Conservation (phyloP, 2,888 invertebrate species). For the Subacronicta megacephala region DNA sequence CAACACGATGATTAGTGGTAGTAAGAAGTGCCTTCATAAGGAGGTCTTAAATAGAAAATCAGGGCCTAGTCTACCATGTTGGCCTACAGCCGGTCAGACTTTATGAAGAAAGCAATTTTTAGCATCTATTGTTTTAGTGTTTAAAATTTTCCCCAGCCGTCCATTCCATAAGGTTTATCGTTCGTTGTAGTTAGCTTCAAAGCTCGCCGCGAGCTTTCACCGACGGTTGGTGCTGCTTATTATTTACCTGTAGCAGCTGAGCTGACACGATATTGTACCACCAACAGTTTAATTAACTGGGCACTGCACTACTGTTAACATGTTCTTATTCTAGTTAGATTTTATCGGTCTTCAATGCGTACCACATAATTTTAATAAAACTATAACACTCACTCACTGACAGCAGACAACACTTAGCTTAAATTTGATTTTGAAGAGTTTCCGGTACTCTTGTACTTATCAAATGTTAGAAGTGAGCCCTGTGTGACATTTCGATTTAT, state of each 20-base stretch:
- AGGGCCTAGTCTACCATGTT: no score
- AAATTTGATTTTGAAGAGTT: no score
- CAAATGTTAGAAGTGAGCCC: no score
- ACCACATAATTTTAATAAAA: no score
- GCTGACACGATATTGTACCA: conserved; percentile 62
- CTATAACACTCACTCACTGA: no score
- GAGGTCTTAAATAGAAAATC: no score
- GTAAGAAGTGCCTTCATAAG: no score
- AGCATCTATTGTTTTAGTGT: conserved; percentile 8
- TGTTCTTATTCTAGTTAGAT: conserved; percentile 9
- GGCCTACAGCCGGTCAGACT: no score
- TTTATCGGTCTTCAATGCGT: conserved; percentile 5
- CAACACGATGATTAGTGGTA: no score
- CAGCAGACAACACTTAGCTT: no score
- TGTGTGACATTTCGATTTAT: no score
- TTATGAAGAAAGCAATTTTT: background rate
- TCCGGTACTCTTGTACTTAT: no score
- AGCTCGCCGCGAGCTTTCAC: conserved; percentile 70
- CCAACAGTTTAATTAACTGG: conserved; percentile 60
- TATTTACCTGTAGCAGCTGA: conserved; percentile 55
- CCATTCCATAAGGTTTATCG: conserved; percentile 36
- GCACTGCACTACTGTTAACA: conserved; percentile 17
- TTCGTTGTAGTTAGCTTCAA: conserved; percentile 58
- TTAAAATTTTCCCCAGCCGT: conserved; percentile 11
- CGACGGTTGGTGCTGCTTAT: conserved; percentile 59